These are phyloP conservation scores for Rhopalosiphum nymphaeae DNA, from an alignment of 2,888 invertebrate species.

Conservation along the genomic window DNA sequence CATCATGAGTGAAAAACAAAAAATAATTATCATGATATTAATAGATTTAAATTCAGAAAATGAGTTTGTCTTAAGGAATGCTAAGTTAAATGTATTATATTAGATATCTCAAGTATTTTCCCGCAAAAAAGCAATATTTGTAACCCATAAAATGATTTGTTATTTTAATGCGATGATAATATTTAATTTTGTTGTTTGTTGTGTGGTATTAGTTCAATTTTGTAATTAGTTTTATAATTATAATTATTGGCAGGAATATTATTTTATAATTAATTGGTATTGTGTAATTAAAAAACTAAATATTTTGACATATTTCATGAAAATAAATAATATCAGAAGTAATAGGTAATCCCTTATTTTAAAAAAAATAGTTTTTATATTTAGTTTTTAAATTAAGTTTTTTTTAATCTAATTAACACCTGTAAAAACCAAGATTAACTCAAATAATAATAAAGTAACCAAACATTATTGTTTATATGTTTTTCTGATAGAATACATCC, in stretches of 20 bases:
- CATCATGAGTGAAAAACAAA: no score
- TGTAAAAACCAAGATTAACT: background rate
- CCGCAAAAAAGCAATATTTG: no score
- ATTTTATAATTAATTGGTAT: background rate
- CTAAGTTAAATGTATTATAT: no score
- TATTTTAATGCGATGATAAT: background rate
- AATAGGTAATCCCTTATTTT: background rate
- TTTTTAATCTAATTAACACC: background rate
- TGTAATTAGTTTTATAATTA: background rate
- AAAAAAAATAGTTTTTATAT: background rate
- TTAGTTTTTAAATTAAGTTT: constrained; percentile 1
- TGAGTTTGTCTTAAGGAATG: no score
- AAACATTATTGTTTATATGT: background rate
- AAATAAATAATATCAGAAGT: background rate
- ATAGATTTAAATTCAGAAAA: no score
- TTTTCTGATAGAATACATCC: background rate
- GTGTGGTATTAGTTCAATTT: background rate
- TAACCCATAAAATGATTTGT: background rate
- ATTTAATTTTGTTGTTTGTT: background rate
- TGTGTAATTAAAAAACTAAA: background rate
- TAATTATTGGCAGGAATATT: background rate
- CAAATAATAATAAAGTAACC: background rate
- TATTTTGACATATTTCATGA: background rate
- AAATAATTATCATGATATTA: no score
- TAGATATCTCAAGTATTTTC: no score